phyloP scores from a whole-genome alignment of 2,888 invertebrate genomes.

The Unio delphinus region DNA sequence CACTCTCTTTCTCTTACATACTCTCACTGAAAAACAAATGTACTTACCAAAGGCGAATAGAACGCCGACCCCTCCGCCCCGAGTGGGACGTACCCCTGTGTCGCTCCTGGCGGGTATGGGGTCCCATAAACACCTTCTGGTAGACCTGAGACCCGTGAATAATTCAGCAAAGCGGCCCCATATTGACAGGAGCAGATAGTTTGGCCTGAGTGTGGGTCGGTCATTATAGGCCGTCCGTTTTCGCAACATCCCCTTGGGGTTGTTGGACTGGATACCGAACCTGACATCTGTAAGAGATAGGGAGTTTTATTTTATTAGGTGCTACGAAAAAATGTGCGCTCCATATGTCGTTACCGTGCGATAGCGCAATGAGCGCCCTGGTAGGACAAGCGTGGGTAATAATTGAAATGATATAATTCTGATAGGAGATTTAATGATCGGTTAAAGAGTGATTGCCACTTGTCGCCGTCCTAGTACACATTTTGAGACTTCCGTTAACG shows the following conservation, averaged over 20 bases:
- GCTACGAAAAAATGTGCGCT: no score
- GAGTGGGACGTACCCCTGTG: slow-evolving; percentile 69
- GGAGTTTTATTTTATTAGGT: no score
- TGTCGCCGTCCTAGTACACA: slow-evolving; percentile 2
- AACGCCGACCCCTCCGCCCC: slow-evolving; percentile 85
- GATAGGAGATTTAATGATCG: slow-evolving; percentile 21
- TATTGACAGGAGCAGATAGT: slow-evolving; percentile 76
- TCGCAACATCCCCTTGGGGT: slow-evolving; percentile 81
- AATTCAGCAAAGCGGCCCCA: slow-evolving; percentile 81
- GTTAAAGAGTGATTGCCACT: slow-evolving; percentile 29
- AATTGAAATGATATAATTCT: slow-evolving; percentile 39
- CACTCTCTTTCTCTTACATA: no score
- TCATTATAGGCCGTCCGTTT: slow-evolving; percentile 80
- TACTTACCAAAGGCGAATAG: slow-evolving; percentile 93
- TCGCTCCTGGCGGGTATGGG: slow-evolving; percentile 65
- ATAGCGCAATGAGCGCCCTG: no score
- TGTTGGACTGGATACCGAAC: slow-evolving; percentile 43
- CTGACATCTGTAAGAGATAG: slow-evolving; percentile 42
- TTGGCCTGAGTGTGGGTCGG: slow-evolving; percentile 69
- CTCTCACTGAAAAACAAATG: neutral
- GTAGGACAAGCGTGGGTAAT: slow-evolving; percentile 1
- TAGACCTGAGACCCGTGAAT: slow-evolving; percentile 77
- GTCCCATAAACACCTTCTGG: slow-evolving; percentile 66
- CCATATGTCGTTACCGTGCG: no score
- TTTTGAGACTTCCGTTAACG: no score